Evolutionary conservation across 2,888 invertebrate genomes (phyloP).

Genomic region (Tipula confusa): DNA sequence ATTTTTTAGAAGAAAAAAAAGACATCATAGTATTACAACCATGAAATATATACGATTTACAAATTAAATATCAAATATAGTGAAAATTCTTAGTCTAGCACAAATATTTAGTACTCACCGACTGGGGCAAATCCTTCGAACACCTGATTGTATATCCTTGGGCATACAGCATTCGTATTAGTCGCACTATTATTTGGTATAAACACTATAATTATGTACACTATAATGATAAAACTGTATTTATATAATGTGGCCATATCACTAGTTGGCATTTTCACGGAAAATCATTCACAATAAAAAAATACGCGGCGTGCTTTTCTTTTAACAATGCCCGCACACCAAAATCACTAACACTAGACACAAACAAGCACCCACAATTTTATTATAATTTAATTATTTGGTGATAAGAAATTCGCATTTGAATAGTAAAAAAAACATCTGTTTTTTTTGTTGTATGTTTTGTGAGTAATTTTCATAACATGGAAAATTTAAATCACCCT

Average conservation of each 20-base stretch:
- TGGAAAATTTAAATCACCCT: neutral
- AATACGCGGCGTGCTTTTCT: no score
- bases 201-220: neutral
- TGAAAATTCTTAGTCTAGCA: no score
- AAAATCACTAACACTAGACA: neutral
- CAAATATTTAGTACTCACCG: slow-evolving; percentile 36
- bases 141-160: slow-evolving; percentile 46
- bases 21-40: neutral
- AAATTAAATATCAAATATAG: neutral
- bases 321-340: neutral
- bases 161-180: slow-evolving; percentile 39
- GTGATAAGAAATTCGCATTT: neutral
- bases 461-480: neutral
- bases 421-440: neutral
- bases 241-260: neutral
- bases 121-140: slow-evolving; percentile 48
- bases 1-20: neutral
- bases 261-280: neutral
- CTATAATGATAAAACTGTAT: neutral
- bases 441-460: neutral
- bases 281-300: neutral
- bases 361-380: neutral
- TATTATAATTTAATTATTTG: neutral
- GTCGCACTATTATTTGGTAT: neutral
- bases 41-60: neutral